phyloP scores from a whole-genome alignment of 2,888 invertebrate genomes.

The Tetrapedia diversipes region DNA sequence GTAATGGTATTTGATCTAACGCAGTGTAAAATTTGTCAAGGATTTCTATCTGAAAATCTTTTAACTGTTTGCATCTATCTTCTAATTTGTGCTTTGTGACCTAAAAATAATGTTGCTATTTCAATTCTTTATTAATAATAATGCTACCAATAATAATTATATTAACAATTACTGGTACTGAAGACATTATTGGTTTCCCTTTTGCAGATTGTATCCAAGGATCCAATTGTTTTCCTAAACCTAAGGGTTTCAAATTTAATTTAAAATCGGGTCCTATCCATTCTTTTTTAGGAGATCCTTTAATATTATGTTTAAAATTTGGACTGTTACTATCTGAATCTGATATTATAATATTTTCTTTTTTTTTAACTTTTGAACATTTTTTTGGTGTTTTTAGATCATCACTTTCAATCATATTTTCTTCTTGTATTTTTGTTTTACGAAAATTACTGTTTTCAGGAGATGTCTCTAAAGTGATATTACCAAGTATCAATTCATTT shows the following conservation, averaged over 20 bases:
- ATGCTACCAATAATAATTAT: neutral
- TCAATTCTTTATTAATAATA: constrained; percentile 18
- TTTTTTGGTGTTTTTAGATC: constrained; percentile 21
- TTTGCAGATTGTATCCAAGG: constrained; percentile 74
- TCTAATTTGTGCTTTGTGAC: constrained; percentile 67
- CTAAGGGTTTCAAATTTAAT: constrained; percentile 75
- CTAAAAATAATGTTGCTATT: constrained; percentile 60
- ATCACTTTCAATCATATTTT: constrained; percentile 1
- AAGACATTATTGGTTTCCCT: constrained; percentile 71
- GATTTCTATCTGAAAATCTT: constrained; percentile 85
- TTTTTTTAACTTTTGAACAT: neutral
- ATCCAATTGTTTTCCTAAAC: constrained; percentile 72
- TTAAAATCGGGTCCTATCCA: constrained; percentile 77
- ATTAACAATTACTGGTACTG: constrained; percentile 66
- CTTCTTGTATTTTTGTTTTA: constrained; percentile 3
- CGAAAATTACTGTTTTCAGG: constrained; percentile 12
- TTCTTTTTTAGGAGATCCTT: constrained; percentile 40
- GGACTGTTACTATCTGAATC: constrained; percentile 70
- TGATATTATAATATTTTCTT: constrained; percentile 46
- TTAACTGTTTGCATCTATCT: constrained; percentile 76
- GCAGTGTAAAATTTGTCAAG: constrained; percentile 87
- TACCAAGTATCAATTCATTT: neutral
- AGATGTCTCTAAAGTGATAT: neutral
- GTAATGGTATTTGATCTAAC: constrained; percentile 87
- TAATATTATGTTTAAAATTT: constrained; percentile 38